Evolutionary conservation across 2,113 vertebrate genomes (phyloP), one percentile per base, ranked within the genome.

Genomic region (Hippocampus mohnikei): DNA sequence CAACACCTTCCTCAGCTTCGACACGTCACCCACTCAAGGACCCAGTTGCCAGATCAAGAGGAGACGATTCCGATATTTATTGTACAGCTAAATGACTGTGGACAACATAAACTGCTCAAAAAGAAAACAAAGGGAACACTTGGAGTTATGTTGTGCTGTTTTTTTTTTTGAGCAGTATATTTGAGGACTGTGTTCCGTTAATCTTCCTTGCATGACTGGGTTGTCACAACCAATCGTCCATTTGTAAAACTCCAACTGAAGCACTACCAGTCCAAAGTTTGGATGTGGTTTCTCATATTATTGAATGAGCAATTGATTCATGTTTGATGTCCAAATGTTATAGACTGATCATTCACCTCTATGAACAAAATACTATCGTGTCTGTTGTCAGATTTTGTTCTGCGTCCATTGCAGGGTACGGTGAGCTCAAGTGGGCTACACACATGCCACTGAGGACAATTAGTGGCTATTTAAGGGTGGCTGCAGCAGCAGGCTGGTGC

Each of bases 1-100:
- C 71, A 48, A 15, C 61, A 72, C 59, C 64, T 60, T 80, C 58
- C 82, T 73, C 60, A 42, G 29, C 72, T 84, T 72, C 68, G 41
- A 40, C 56, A 60, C 66, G 48, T 66, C 5, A 21, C 66, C 56
- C 70, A 62, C 40, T 59, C 72, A 75, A 73, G 21, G 8, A 55
- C 52, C 62, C 23, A 40, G 58, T 81, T 75, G 71, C 74, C 21
- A 73, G 72, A 79, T 79, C 33, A 33, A 18, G 11, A 0, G 3
- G 20, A 72, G 63, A 70, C 71, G 69, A 79, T 56, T 70, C 15
- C 66, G 76, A 74, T 73, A 42, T 71, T 72, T 77, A 13, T 46
- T 33, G 11, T 66, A 5, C 3, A 1, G 27, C 20, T 0, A 0
- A 79, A 29, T 66, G 41, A 75, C 70, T 64, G 58, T 8, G 16